phyloP scores from a whole-genome alignment of 2,113 vertebrate genomes.

The Puntigrus tetrazona region DNA sequence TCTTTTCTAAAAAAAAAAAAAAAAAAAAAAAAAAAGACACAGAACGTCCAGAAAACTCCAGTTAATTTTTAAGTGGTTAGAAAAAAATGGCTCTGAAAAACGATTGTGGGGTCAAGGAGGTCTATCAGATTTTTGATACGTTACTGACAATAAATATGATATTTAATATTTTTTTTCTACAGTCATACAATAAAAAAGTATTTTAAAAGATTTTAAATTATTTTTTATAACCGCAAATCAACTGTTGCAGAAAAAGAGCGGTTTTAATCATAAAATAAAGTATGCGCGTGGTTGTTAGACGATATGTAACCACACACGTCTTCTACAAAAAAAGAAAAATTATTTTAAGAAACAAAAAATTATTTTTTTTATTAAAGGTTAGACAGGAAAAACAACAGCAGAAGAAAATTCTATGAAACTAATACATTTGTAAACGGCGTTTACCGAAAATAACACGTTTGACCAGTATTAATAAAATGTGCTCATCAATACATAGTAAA shows the following conservation, averaged over 20 bases:
- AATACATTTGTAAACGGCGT: background rate
- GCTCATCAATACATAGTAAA: background rate
- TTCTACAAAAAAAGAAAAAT: background rate
- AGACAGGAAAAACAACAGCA: background rate
- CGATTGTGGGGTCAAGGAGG: background rate
- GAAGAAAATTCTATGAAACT: background rate
- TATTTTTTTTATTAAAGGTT: slow-evolving; percentile 2
- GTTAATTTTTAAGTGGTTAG: background rate
- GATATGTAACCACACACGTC: background rate
- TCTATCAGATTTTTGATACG: background rate
- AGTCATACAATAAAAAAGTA: too few species aligned
- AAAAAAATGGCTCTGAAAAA: background rate
- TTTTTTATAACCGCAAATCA: background rate
- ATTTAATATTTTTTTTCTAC: background rate
- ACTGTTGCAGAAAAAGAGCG: background rate
- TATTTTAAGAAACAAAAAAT: background rate
- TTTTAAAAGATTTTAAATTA: background rate
- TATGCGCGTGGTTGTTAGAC: background rate
- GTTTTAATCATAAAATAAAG: background rate
- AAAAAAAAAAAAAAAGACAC: too few species aligned
- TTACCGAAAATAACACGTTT: background rate
- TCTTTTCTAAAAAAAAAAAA: background rate
- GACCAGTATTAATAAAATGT: background rate
- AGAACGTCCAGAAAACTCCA: background rate
- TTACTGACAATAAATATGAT: too few species aligned